Percentiles rank a stretch among this genome's conserved stretches.
phyloP scores from a whole-genome alignment of 2,113 vertebrate species.

The Thalassoma bifasciatum region DNA sequence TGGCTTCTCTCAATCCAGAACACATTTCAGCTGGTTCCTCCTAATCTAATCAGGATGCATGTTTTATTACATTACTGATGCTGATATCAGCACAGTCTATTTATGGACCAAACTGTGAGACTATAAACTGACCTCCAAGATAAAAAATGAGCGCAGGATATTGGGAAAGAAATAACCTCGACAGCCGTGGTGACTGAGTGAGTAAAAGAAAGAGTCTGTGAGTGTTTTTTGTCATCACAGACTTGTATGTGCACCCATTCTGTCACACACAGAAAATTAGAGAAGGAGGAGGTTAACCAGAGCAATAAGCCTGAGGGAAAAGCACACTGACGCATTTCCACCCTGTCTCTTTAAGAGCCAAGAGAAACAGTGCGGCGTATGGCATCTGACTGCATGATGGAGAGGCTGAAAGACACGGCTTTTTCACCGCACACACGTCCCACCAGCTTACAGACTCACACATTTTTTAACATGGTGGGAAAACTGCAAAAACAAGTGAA shows the following conservation, averaged over 20 bases:
- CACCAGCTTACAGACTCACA: slow-evolving; percentile 6
- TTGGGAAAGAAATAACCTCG: slow-evolving; percentile 13
- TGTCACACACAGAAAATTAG: slow-evolving; percentile 1
- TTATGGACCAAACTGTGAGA: not conserved
- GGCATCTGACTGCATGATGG: slow-evolving; percentile 70
- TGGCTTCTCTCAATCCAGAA: slow-evolving; percentile 5
- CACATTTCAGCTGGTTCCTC: slow-evolving; percentile 7
- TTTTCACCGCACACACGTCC: slow-evolving; percentile 44
- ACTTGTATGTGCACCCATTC: not conserved
- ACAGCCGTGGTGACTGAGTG: not conserved
- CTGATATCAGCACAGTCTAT: slow-evolving; percentile 2
- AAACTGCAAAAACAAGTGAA: slow-evolving; percentile 7
- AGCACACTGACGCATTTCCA: slow-evolving; percentile 60
- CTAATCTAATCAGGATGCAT: slow-evolving; percentile 46
- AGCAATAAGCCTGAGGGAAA: slow-evolving; percentile 50
- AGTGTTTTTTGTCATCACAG: slow-evolving; percentile 36
- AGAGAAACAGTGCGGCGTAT: slow-evolving; percentile 76
- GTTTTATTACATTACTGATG: slow-evolving; percentile 39
- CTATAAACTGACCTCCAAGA: not conserved
- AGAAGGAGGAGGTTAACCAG: slow-evolving; percentile 43
- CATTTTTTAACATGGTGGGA: slow-evolving; percentile 14
- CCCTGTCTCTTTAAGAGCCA: slow-evolving; percentile 65
- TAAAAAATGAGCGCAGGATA: not conserved
- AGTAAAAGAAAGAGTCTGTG: not conserved
- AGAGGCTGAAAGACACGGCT: slow-evolving; percentile 46